Evolutionary conservation across 2,797 vertebrate genomes (phyloP).

Genomic region (Anniella stebbinsi): DNA sequence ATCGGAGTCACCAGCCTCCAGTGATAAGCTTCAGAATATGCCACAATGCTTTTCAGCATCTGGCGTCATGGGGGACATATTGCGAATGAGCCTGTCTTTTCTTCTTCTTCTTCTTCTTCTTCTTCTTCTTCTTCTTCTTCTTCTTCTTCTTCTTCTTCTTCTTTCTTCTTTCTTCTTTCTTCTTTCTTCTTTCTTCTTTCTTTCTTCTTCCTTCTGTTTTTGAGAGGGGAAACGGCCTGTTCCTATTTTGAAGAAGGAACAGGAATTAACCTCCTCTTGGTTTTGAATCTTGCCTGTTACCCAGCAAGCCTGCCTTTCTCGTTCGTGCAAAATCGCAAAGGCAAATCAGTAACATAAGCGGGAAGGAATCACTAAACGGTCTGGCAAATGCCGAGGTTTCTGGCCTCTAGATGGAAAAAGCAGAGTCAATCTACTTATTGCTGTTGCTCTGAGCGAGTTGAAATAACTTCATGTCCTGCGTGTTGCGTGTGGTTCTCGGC

Average conservation of each 20-base stretch:
- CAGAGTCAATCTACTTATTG: background rate
- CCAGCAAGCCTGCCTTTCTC: constrained; percentile 45
- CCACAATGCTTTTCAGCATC: background rate
- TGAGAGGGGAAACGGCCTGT: background rate
- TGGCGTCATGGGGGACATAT: background rate
- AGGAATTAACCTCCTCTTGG: background rate
- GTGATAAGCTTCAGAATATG: background rate
- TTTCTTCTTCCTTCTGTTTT: background rate
- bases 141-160: no score
- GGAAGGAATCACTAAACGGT: constrained; percentile 40
- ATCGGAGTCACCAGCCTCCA: no score
- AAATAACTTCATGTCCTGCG: background rate
- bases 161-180: no score
- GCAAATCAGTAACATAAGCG: constrained; percentile 51
- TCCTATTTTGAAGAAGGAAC: no score
- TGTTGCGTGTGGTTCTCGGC: constrained; percentile 17
- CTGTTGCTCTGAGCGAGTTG: constrained; percentile 8
- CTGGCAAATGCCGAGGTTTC: constrained; percentile 31
- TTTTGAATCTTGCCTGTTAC: background rate
- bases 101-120: no score
- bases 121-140: no score
- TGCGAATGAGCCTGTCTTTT: background rate
- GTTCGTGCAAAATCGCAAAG: constrained; percentile 55
- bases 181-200: no score
- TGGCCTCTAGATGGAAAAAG: constrained; percentile 56